Base-by-base conservation (phyloP, 2,113 vertebrate species). In the Callopanchax toddi region DNA sequence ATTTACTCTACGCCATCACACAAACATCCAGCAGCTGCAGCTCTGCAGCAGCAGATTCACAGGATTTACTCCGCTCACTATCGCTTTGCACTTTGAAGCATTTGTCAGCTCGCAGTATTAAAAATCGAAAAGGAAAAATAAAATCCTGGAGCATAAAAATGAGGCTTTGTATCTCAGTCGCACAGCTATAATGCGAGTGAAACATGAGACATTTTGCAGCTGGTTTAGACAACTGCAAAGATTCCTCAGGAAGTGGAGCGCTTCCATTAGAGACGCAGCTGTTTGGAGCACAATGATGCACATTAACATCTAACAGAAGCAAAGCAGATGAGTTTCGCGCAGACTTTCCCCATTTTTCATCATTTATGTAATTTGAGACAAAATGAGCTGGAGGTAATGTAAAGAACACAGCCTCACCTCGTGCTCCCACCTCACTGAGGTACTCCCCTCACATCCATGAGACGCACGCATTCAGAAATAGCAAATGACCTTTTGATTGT, bases 401-500 rank as follows among this genome's bases (percentile, higher is more conserved):
- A 51, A 20, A 26, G 10, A 64, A 49, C 61, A 40, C n/a, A 20
- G 34, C 17, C 13, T 56, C 57, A 45, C 46, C 64, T 36, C 18
- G 13, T 16, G 55, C 48, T 66, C 59, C 50, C 69, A 51, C 54
- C 60, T 60, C 53, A 62, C 12, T 26, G 5, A 56, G 46, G 7
- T 5, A 13, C 20, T 37, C 46, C 18, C 29, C 5, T 58, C 66
- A 67, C 53, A 36, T 22, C 13, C 49, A 65, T n/a, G 29, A 62
- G 43, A 60, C 55, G 32, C 39, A 37, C 4, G 36, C 42, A 37
- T 67, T 61, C 69, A 6, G 2, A 76, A 74, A 79, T 55, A 67
- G 56, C 49, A 66, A 82, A 75, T 53, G 61, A 78, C 51, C 37
- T 21, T 23, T 72, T 74, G 62, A 83, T 79, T 78, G 61, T 63